A percentile compares a stretch with the other conserved stretches of the same genome.
These are phyloP conservation scores for Drosophila busckii DNA, from an alignment of 1,140 invertebrate genomes.

Conservation along the genomic window DNA sequence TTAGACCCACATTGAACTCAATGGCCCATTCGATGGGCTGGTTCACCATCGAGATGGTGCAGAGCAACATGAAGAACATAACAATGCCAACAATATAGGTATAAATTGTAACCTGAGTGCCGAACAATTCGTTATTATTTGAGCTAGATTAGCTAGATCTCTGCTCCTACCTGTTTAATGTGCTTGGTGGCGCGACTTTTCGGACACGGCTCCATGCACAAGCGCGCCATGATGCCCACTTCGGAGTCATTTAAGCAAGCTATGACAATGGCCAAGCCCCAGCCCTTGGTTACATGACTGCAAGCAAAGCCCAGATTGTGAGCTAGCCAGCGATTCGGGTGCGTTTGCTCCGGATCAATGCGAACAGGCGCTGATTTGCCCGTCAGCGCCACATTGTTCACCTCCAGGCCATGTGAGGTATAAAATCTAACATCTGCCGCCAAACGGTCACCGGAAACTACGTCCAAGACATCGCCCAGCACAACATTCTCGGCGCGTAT, in stretches of 20 bases:
- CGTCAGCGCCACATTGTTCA: constrained; percentile 44
- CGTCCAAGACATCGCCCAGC: constrained; percentile 31
- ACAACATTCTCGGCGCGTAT: constrained; percentile 32
- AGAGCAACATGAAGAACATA: not conserved
- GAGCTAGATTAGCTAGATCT: no score
- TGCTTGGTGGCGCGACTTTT: not conserved
- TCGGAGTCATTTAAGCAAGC: constrained; percentile 42
- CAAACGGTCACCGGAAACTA: constrained; percentile 36
- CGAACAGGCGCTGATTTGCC: constrained; percentile 21
- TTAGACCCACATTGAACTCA: constrained; percentile 9
- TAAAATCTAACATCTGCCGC: constrained; percentile 50
- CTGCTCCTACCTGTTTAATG: constrained; percentile 19
- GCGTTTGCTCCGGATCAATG: constrained; percentile 6
- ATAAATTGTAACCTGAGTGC: constrained; percentile 18
- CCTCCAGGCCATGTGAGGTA: constrained; percentile 9
- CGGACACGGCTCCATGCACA: constrained; percentile 18
- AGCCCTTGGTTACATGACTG: constrained; percentile 39
- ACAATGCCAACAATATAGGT: not conserved
- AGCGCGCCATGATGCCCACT: constrained; percentile 21
- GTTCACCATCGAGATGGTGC: not conserved
- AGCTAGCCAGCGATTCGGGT: constrained; percentile 23
- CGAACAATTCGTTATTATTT: no score
- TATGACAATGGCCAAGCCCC: constrained; percentile 40
- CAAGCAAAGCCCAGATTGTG: constrained; percentile 46
- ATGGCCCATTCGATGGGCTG: not conserved